Percentiles rank a stretch among this genome's conserved stretches.
Conservation (phyloP, 1,140 invertebrate species). For the Sitophilus oryzae region DNA sequence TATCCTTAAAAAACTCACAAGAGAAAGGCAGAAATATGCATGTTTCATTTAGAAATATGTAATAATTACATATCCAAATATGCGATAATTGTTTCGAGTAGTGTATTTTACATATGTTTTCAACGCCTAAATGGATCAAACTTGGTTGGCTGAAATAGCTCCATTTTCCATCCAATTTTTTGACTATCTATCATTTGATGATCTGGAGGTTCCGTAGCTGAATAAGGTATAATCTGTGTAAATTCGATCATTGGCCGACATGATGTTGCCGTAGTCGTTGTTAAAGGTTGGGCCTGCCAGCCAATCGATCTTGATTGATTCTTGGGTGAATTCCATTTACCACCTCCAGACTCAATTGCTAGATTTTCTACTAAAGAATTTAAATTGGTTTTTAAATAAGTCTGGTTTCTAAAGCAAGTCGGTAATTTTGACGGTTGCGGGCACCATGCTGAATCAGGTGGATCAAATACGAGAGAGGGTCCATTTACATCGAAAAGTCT, state of each 20-base stretch:
- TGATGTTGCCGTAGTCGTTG: conserved; percentile 70
- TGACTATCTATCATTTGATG: conserved; percentile 33
- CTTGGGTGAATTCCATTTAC: conserved; percentile 81
- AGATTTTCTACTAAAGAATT: conserved; percentile 87
- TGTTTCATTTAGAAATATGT: too few species aligned
- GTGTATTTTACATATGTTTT: too few species aligned
- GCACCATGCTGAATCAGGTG: conserved; percentile 40
- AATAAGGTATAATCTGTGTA: conserved; percentile 30
- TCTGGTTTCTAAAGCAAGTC: too few species aligned
- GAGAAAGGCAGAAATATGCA: too few species aligned
- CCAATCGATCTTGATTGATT: conserved; percentile 68
- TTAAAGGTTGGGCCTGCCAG: conserved; percentile 79
- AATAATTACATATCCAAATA: too few species aligned
- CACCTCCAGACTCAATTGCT: conserved; percentile 73
- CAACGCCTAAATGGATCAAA: conserved; percentile 44
- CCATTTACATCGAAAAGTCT: conserved; percentile 37
- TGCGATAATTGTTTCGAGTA: too few species aligned
- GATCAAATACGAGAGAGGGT: conserved; percentile 45
- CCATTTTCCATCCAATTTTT: conserved; percentile 25
- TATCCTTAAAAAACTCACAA: too few species aligned
- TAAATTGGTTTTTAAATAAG: conserved; percentile 86
- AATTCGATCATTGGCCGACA: conserved; percentile 74
- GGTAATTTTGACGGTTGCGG: conserved; percentile 61
- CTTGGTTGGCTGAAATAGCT: conserved; percentile 27
- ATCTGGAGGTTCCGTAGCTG: conserved; percentile 19